A percentile compares a stretch with the other conserved stretches of the same genome.
phyloP scores from a whole-genome alignment of 2,113 vertebrate species.

The Nipponia nippon region DNA sequence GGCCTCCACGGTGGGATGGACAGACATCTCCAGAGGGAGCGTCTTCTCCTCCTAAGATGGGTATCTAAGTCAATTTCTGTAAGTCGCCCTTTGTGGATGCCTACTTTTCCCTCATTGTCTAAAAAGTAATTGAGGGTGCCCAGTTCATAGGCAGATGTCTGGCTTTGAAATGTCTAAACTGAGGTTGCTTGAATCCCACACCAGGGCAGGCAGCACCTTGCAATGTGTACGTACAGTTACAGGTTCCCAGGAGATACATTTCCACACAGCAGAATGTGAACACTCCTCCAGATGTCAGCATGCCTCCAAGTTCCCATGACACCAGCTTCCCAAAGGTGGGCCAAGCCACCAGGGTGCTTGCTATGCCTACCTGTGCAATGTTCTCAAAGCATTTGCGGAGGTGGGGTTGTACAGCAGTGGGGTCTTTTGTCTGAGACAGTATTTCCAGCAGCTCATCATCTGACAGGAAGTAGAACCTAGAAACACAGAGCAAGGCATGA shows the following conservation, averaged over 20 bases:
- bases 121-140: not conserved
- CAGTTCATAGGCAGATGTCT: not conserved
- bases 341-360: not conserved
- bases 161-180: not conserved
- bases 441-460: slow-evolving; percentile 93
- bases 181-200: not conserved
- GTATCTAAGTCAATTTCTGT: not conserved
- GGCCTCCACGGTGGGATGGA: not conserved
- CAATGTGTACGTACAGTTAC: not conserved
- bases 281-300: not conserved
- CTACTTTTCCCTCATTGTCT: not conserved
- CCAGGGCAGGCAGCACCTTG: not conserved
- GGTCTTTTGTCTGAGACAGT: slow-evolving; percentile 90
- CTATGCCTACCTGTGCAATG: slow-evolving; percentile 76
- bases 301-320: not conserved
- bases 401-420: slow-evolving; percentile 89
- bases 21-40: not conserved
- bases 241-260: not conserved
- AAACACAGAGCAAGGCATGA: not conserved
- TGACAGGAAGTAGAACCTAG: slow-evolving; percentile 93
- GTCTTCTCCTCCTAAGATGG: not conserved
- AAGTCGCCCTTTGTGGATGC: not conserved
- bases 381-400: slow-evolving; percentile 94
- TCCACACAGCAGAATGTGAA: not conserved
- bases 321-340: not conserved